Conservation (phyloP, 2,888 invertebrate species). For the Protonemura montana region DNA sequence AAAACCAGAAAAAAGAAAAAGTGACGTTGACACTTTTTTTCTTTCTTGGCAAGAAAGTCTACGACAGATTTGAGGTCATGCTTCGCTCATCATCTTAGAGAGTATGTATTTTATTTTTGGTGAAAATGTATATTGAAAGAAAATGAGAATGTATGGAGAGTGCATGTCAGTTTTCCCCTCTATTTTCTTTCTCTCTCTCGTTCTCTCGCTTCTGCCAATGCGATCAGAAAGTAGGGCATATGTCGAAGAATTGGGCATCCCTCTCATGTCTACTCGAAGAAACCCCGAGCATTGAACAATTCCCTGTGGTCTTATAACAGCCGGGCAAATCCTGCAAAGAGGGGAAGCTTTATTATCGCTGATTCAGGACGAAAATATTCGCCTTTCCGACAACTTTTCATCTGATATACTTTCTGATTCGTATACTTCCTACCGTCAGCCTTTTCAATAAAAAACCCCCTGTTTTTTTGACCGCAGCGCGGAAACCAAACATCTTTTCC, state of each 20-base stretch:
- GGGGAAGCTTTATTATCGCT: constrained; percentile 35
- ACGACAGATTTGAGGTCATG: not conserved
- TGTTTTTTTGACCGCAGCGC: not conserved
- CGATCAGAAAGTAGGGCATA: not conserved
- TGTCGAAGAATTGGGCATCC: constrained; percentile 22
- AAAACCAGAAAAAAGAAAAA: not conserved
- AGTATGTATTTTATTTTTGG: not conserved
- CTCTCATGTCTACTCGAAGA: constrained; percentile 23
- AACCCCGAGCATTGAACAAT: constrained; percentile 9
- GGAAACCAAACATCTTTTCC: constrained; percentile 24
- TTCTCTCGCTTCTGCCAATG: not conserved
- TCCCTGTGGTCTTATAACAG: constrained; percentile 33
- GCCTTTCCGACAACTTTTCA: constrained; percentile 21
- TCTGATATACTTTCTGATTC: constrained; percentile 20
- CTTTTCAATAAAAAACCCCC: constrained; percentile 28
- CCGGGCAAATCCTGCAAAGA: not conserved
- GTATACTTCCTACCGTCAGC: not conserved
- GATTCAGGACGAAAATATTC: constrained; percentile 32
- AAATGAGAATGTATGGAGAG: not conserved
- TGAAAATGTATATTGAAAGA: not conserved
- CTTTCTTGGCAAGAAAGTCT: not conserved
- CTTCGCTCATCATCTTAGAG: not conserved
- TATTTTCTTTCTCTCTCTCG: not conserved
- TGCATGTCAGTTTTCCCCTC: not conserved
- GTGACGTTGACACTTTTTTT: not conserved